A percentile compares a stretch with the other conserved stretches of the same genome.
phyloP scores from a whole-genome alignment of 2,888 invertebrate species.

The Heliconius sara region DNA sequence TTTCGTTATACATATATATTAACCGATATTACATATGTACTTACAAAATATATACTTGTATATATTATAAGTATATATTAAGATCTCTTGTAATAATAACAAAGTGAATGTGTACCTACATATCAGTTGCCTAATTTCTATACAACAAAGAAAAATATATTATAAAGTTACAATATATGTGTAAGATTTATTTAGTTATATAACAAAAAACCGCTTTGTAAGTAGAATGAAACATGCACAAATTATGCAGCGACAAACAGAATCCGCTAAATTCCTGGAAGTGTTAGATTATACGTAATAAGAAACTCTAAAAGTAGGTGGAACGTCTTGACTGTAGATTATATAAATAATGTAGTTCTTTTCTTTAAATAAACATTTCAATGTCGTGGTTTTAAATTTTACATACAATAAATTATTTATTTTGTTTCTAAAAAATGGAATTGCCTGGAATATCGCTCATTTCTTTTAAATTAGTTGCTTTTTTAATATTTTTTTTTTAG shows the following conservation, averaged over 20 bases:
- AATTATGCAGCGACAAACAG: constrained; percentile 29
- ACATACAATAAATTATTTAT: no score
- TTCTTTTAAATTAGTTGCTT: no score
- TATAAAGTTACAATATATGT: not conserved
- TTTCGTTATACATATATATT: no score
- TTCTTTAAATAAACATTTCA: not conserved
- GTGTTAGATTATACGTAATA: constrained; percentile 38
- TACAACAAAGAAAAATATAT: not conserved
- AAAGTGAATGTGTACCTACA: not conserved
- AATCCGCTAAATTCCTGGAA: constrained; percentile 36
- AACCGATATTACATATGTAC: no score
- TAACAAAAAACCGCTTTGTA: not conserved
- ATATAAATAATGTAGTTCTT: not conserved
- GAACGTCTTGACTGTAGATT: not conserved
- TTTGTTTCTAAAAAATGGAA: no score
- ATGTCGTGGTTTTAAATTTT: no score
- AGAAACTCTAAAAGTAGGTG: constrained; percentile 21
- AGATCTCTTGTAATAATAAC: not conserved
- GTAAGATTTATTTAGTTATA: not conserved
- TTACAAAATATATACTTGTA: not conserved
- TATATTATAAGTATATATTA: not conserved
- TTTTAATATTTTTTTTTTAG: no score
- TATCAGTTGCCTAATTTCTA: not conserved
- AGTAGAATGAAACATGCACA: constrained; percentile 15
- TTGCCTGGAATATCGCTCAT: no score